Conservation (phyloP, 2,797 vertebrate genomes). For the Coregonus suidteri region DNA sequence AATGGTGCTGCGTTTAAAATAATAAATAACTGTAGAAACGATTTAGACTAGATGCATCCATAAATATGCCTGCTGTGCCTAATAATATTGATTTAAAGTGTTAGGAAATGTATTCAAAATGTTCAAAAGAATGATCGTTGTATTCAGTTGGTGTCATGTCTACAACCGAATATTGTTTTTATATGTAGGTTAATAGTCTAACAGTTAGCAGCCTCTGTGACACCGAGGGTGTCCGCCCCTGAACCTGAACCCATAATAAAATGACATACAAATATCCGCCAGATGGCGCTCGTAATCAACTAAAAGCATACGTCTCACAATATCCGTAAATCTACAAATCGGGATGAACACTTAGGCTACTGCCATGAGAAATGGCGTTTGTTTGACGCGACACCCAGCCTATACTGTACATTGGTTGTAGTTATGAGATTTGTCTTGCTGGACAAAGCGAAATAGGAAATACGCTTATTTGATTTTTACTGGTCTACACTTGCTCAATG, state of each 20-base stretch:
- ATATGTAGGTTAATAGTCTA: slow-evolving; percentile 71
- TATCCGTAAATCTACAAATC: background rate
- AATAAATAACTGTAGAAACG: too few relatives aligned
- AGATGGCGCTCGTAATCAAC: slow-evolving; percentile 70
- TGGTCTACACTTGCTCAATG: background rate
- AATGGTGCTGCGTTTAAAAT: too few relatives aligned
- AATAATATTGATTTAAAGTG: too few relatives aligned
- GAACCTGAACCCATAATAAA: slow-evolving; percentile 61
- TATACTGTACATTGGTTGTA: too few relatives aligned
- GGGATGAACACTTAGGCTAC: background rate
- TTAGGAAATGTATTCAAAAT: too few relatives aligned
- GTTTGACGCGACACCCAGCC: background rate
- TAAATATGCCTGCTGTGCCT: too few relatives aligned
- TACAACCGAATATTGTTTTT: slow-evolving; percentile 22
- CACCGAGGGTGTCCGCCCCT: slow-evolving; percentile 69
- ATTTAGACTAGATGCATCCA: too few relatives aligned
- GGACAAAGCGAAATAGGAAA: slow-evolving; percentile 15
- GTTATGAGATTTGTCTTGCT: slow-evolving; percentile 15
- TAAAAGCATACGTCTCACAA: slow-evolving; percentile 14
- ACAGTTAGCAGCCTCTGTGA: slow-evolving; percentile 35
- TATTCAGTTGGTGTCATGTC: too few relatives aligned
- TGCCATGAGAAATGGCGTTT: slow-evolving; percentile 18
- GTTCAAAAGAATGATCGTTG: too few relatives aligned
- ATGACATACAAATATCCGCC: slow-evolving; percentile 60
- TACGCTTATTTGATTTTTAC: background rate